Percentiles rank a stretch among this genome's conserved stretches.
Conservation (phyloP, 2,113 vertebrate species). For the Hippocampus comes region DNA sequence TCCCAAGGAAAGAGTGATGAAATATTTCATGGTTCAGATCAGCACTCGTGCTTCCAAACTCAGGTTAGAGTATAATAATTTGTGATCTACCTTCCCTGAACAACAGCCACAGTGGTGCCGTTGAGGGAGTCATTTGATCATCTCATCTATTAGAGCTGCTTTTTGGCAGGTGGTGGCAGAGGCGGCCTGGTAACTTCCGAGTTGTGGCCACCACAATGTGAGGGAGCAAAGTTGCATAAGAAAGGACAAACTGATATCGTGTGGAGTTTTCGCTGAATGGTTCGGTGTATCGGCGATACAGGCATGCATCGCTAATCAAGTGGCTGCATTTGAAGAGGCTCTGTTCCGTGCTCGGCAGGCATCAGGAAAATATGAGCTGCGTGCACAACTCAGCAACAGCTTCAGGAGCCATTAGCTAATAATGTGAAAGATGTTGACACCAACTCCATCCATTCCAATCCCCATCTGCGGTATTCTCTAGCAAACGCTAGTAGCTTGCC, state of each 20-base stretch:
- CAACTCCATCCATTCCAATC: slow-evolving; percentile 8
- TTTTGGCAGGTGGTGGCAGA: too few relatives aligned
- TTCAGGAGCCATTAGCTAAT: slow-evolving; percentile 5
- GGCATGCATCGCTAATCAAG: slow-evolving; percentile 20
- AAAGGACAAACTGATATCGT: background rate
- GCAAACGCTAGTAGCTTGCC: slow-evolving; percentile 31
- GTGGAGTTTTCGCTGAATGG: background rate
- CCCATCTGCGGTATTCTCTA: slow-evolving; percentile 25
- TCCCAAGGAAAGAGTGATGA: too few relatives aligned
- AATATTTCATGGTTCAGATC: too few relatives aligned
- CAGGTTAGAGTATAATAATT: too few relatives aligned
- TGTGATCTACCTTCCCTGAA: too few relatives aligned
- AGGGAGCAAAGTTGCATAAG: slow-evolving; percentile 1
- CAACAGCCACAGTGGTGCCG: too few relatives aligned
- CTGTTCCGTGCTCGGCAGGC: background rate
- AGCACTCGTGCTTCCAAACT: background rate
- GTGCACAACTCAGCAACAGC: slow-evolving; percentile 4
- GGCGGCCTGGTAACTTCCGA: too few relatives aligned
- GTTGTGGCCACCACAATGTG: slow-evolving; percentile 7
- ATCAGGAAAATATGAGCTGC: background rate
- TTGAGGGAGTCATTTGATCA: too few relatives aligned
- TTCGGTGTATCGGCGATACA: slow-evolving; percentile 8
- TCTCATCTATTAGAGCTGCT: too few relatives aligned
- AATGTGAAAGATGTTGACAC: slow-evolving; percentile 1
- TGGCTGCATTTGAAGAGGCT: slow-evolving; percentile 4